A percentile compares a stretch with the other conserved stretches of the same genome.
These are phyloP conservation scores for Notothenia rossii DNA, from an alignment of 2,113 vertebrate species.

Conservation along the genomic window DNA sequence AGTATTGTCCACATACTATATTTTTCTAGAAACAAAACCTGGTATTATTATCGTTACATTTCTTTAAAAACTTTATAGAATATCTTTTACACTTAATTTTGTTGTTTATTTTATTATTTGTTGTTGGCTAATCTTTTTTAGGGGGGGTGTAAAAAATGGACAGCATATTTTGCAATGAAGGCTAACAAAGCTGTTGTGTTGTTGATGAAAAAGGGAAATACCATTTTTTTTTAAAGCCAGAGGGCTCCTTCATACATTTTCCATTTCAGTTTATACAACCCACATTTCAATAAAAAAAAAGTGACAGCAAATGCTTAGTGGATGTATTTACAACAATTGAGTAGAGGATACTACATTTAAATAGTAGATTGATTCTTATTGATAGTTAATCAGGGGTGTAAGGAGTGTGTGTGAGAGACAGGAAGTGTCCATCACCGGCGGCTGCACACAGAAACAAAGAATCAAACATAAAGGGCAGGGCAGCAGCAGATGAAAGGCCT, in stretches of 20 bases:
- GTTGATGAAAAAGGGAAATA: too few species aligned
- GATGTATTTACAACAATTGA: background rate
- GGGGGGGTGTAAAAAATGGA: too few species aligned
- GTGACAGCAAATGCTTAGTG: background rate
- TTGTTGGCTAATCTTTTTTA: too few species aligned
- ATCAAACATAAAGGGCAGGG: background rate
- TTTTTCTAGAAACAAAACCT: too few species aligned
- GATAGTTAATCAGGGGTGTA: background rate
- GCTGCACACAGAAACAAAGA: background rate
- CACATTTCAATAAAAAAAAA: background rate
- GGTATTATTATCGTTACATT: too few species aligned
- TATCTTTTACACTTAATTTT: too few species aligned
- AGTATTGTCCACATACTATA: too few species aligned
- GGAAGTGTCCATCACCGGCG: too few species aligned
- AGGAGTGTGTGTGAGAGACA: background rate
- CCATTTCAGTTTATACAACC: background rate
- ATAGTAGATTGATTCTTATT: background rate
- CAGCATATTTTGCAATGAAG: too few species aligned
- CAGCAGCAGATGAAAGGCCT: background rate
- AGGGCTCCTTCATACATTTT: background rate
- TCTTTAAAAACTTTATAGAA: too few species aligned
- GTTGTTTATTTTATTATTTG: too few species aligned
- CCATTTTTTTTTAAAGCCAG: background rate
- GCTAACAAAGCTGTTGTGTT: too few species aligned
- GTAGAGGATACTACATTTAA: conserved; percentile 2